Base-by-base conservation (phyloP, 2,888 invertebrate species). In the Ashinkailepas kermadecensis region DNA sequence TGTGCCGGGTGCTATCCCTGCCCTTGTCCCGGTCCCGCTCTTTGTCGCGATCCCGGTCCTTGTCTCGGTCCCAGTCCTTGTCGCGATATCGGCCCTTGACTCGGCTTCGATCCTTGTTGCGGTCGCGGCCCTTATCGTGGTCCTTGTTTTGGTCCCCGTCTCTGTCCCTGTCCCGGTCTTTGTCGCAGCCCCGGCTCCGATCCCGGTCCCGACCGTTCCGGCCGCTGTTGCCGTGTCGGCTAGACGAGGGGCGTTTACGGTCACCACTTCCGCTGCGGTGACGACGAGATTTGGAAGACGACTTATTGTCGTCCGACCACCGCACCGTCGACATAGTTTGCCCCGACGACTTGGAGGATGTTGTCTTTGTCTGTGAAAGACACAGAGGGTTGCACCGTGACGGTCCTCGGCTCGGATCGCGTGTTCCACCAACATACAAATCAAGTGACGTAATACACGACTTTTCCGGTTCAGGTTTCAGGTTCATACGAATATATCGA, bases 211-310 rank as follows among this genome's bases (percentile, higher is more conserved):
- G 70, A 57, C 81, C 81, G 81, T 70, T 80, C 21, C 81, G 81
- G 62, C 79, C 65, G 70, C 74, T 80, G 65, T 80, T 64, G 56
- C 80, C 70, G 23, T 83, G 64, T 10, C 67, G 78, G 10, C 67
- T 65, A n/a, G 81, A 81, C 3, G 67, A 80, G 11, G 62, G 59
- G 25, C 74, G 78, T 23, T 62, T 74, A 18, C 74, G 15, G 12
- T 81, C 80, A 56, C 80, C 78, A 57, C 83, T 82, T n/a, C 81
- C 81, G 74, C 25, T 83, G 58, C 82, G 82, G 70, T 18, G 81
- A 39, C 59, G 81, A 18, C 64, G 81, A 13, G 81, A 70, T 21
- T 67, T 70, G 11, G 81, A 81, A 80, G 56, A 82, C 56, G 70
- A 83, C 82, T 21, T 84, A 82, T 57, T 83, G 78, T 56, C 81